phyloP scores from a whole-genome alignment of 2,888 invertebrate genomes.

The Drosophila formosana region DNA sequence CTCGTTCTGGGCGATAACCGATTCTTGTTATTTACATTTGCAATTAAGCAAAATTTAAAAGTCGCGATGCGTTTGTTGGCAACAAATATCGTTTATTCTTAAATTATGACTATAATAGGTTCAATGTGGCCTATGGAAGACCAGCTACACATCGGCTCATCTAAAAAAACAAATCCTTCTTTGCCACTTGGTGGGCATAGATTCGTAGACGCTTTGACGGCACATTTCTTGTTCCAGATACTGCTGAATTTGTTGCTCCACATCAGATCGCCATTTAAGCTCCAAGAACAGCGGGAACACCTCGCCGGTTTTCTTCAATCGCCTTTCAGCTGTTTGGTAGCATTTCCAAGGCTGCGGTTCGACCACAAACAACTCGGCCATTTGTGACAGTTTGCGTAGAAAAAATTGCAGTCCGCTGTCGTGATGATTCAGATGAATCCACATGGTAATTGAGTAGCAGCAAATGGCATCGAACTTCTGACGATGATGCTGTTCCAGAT shows the following conservation, averaged over 20 bases:
- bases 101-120: neutral
- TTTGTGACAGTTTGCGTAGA: conserved; percentile 86
- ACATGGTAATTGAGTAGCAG: conserved; percentile 95
- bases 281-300: conserved; percentile 87
- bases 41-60: neutral
- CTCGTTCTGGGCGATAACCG: conserved; percentile 45
- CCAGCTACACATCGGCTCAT: conserved; percentile 32
- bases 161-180: conserved; percentile 89
- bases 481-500: conserved; percentile 85
- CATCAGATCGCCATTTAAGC: conserved; percentile 88
- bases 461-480: conserved; percentile 89
- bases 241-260: conserved; percentile 88
- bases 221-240: conserved; percentile 85
- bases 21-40: conserved; percentile 3
- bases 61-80: neutral
- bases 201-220: conserved; percentile 87
- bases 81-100: neutral
- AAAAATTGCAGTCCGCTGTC: conserved; percentile 90
- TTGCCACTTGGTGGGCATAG: conserved; percentile 88
- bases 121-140: neutral
- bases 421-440: conserved; percentile 95
- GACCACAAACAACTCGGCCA: conserved; percentile 88
- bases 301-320: conserved; percentile 88
- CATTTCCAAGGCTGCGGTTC: conserved; percentile 96
- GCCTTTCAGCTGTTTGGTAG: conserved; percentile 90